Conservation (phyloP, 2,113 vertebrate species). For the Tragelaphus scriptus region DNA sequence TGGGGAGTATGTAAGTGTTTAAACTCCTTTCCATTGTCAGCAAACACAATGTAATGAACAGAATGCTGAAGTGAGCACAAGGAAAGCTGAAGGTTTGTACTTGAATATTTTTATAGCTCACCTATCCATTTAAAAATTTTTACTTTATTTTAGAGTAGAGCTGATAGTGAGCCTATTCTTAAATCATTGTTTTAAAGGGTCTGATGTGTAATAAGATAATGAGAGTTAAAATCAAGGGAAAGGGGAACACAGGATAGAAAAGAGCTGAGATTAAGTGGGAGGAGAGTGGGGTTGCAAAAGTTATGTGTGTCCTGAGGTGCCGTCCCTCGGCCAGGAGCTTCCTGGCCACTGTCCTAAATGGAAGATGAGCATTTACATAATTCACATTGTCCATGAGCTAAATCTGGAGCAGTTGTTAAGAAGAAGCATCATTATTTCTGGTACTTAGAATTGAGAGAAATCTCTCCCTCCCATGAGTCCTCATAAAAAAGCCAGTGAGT, state of each 20-base stretch:
- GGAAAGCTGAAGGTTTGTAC: background rate
- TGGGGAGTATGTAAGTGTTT: background rate
- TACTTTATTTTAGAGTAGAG: background rate
- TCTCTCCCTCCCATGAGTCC: background rate
- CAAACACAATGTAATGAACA: background rate
- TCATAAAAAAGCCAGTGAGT: constrained; percentile 31
- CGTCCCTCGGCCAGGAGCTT: background rate
- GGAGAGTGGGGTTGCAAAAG: background rate
- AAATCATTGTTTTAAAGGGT: background rate
- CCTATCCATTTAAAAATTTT: background rate
- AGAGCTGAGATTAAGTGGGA: background rate
- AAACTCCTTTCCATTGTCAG: background rate
- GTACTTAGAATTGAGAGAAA: background rate
- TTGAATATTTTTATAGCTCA: background rate
- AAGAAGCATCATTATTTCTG: background rate
- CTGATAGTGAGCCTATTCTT: background rate
- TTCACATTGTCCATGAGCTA: background rate
- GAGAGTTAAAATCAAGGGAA: background rate
- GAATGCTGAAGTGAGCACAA: background rate
- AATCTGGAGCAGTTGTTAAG: background rate
- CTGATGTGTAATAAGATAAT: background rate
- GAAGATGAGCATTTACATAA: background rate
- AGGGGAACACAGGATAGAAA: background rate
- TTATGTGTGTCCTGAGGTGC: fast-evolving
- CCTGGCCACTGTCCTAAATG: background rate